phyloP scores from a whole-genome alignment of 2,113 vertebrate species.

The Myiozetetes cayanensis region DNA sequence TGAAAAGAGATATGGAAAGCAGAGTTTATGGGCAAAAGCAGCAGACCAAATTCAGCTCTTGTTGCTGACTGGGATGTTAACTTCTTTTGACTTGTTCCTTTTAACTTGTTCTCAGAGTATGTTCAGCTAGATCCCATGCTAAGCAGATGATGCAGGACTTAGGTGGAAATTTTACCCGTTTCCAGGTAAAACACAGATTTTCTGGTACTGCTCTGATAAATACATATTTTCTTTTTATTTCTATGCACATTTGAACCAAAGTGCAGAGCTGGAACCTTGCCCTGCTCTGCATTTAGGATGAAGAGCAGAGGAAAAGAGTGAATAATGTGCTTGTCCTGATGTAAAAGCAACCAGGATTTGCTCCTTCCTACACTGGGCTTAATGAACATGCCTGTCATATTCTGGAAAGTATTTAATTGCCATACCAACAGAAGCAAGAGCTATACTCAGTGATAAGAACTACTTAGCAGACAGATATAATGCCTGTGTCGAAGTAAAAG shows the following conservation, averaged over 20 bases:
- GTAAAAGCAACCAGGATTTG: not conserved
- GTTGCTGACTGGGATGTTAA: not conserved
- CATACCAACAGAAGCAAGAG: conserved; percentile 3
- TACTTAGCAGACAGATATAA: conserved; percentile 14
- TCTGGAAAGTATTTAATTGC: conserved; percentile 27
- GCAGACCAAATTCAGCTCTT: not conserved
- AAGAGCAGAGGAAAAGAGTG: not conserved
- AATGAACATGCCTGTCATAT: not conserved
- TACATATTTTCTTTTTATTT: not conserved
- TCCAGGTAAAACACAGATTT: not conserved
- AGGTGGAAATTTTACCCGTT: not conserved
- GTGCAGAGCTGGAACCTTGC: not conserved
- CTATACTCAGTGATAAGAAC: conserved; percentile 12
- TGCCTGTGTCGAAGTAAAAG: not conserved
- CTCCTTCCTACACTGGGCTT: not conserved
- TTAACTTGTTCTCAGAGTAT: not conserved
- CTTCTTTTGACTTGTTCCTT: not conserved
- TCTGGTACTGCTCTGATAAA: not conserved
- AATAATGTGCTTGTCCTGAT: not conserved
- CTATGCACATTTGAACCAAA: not conserved
- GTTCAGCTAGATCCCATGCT: not conserved
- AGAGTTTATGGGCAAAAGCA: not conserved
- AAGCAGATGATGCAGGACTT: not conserved
- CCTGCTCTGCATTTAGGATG: not conserved
- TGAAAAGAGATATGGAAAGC: not conserved